Percentiles rank a stretch among this genome's conserved stretches.
Evolutionary conservation across 2,797 vertebrate genomes (phyloP).

Genomic region (Microchirus variegatus): DNA sequence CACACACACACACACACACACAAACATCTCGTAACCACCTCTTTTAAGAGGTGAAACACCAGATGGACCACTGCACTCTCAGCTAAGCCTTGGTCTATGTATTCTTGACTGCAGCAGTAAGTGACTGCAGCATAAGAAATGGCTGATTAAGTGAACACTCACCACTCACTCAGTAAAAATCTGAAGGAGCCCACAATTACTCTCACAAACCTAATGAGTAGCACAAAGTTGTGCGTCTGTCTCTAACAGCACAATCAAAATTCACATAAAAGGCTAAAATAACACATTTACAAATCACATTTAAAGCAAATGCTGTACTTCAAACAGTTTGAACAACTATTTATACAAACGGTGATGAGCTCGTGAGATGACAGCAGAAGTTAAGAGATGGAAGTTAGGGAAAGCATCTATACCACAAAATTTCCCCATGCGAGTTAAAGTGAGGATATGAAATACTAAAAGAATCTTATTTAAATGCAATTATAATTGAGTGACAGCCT

Average conservation of each 20-base stretch:
- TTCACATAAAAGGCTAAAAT: slow-evolving; percentile 10
- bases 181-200: slow-evolving; percentile 19
- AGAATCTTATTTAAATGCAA: slow-evolving; percentile 15
- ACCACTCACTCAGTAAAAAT: slow-evolving; percentile 14
- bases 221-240: not conserved
- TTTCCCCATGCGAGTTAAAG: slow-evolving; percentile 5
- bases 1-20: slow-evolving; percentile 3
- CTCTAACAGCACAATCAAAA: slow-evolving; percentile 5
- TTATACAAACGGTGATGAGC: slow-evolving; percentile 10
- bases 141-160: slow-evolving; percentile 37
- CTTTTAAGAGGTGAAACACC: slow-evolving; percentile 34
- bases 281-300: slow-evolving; percentile 10
- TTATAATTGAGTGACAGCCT: slow-evolving; percentile 12
- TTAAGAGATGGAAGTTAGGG: slow-evolving; percentile 9
- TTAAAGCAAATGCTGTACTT: slow-evolving; percentile 9
- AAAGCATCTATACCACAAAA: slow-evolving; percentile 5
- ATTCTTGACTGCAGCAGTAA: slow-evolving; percentile 14
- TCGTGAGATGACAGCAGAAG: slow-evolving; percentile 2
- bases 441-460: slow-evolving; percentile 7
- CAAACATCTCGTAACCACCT: slow-evolving; percentile 17
- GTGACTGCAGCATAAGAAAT: slow-evolving; percentile 11
- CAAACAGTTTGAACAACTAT: not conserved
- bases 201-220: slow-evolving; percentile 19
- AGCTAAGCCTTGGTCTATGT: slow-evolving; percentile 6
- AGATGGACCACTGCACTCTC: slow-evolving; percentile 14